Evolutionary conservation across 2,113 vertebrate species (phyloP), one percentile per base, ranked within the genome.

Genomic region (Lepisosteus oculatus): DNA sequence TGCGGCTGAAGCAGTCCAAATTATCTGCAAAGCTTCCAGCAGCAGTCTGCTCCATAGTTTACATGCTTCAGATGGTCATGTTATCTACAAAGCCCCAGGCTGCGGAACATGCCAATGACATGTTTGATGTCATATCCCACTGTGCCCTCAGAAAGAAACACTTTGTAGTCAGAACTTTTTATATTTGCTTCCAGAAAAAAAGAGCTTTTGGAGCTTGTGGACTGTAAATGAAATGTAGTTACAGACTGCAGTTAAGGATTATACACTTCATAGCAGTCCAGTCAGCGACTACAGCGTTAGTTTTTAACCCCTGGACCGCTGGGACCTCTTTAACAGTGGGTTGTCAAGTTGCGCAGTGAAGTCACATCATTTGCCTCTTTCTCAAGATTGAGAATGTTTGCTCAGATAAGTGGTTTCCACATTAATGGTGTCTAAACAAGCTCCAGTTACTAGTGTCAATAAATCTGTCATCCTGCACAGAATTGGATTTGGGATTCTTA

Each of bases 51-150:
- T 64, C 17, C 62, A 41, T 64, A 41, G 62, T 64, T 64, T 64
- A 64, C 62, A 64, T 43, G 42, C 62, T 64, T 64, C 62, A 64
- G 62, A 64, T 12, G 62, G 17, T 17, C 62, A 43, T 43, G 12
- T 64, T 64, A 64, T 41, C 62, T 64, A 64, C 62, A 64, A 64
- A 64, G 62, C 17, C 12, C 17, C 62, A 64, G 62, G 7, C 41
- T 43, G 41, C 3, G 62, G 13, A 42, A 9, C 62, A 64, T 43
- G 42, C 62, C 62, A 64, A 43, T 64, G 56, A 59, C 56, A 59
- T 59, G 56, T 59, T 59, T 59, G 62, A 64, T 64, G 42, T 1
- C n/a, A 17, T 64, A 6, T 59, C 17, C 17, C 41, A 17, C 17
- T 64, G 62, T 12, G 12, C 17, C 56, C 6, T 64, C 2, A 64